A percentile compares a stretch with the other conserved stretches of the same genome.
These are phyloP conservation scores for Nemurella pictetii DNA, from an alignment of 2,888 invertebrate species.

Conservation along the genomic window DNA sequence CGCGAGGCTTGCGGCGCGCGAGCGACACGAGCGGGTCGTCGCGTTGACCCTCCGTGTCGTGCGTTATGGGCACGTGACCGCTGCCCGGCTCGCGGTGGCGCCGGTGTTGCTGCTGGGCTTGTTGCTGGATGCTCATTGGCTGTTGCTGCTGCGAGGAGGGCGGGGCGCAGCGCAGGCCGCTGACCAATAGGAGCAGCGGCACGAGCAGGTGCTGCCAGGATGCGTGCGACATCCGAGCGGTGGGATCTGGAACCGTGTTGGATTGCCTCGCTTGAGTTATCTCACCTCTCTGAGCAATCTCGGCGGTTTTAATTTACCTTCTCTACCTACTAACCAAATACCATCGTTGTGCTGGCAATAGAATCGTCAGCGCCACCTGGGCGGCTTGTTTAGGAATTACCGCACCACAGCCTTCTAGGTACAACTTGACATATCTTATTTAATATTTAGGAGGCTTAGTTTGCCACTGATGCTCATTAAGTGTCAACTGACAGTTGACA, in stretches of 20 bases:
- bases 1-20: not conserved
- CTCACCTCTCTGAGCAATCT: no score
- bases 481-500: no score
- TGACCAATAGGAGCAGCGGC: slow-evolving; percentile 31
- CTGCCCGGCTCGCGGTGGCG: slow-evolving; percentile 1
- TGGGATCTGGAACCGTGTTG: slow-evolving; percentile 22
- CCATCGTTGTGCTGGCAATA: no score
- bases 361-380: no score
- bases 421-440: no score
- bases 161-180: slow-evolving; percentile 25
- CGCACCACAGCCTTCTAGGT: no score
- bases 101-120: not conserved
- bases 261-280: no score
- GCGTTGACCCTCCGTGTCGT: not conserved
- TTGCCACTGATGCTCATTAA: no score
- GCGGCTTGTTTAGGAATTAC: no score
- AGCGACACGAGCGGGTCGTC: not conserved
- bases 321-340: no score
- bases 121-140: not conserved
- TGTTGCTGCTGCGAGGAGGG: slow-evolving; percentile 19
- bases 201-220: slow-evolving; percentile 20
- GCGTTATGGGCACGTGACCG: not conserved
- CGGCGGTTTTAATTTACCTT: no score
- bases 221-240: slow-evolving; percentile 10
- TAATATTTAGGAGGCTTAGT: no score